Conservation (phyloP, 2,888 invertebrate genomes). For the Linnaemya tessellans region DNA sequence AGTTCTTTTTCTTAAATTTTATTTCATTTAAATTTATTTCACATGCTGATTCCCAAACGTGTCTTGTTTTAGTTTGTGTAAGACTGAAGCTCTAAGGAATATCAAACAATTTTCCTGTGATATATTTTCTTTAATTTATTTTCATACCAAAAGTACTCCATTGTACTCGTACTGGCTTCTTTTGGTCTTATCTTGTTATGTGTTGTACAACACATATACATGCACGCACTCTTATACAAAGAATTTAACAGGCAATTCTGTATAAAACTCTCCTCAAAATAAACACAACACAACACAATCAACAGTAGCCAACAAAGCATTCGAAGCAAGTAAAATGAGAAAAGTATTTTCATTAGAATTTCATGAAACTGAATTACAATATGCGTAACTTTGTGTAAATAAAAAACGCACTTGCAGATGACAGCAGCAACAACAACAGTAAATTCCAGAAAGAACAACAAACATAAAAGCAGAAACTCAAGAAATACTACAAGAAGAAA, state of each 20-base stretch:
- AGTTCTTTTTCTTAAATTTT: no score
- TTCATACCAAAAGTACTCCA: not conserved
- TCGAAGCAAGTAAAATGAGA: not conserved
- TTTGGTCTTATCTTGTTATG: not conserved
- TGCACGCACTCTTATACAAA: not conserved
- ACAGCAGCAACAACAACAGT: conserved; percentile 9
- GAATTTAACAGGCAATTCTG: not conserved
- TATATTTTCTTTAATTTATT: not conserved
- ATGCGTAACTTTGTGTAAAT: conserved; percentile 31
- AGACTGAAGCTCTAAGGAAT: conserved; percentile 4
- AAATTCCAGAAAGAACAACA: conserved; percentile 21
- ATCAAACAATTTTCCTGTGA: conserved; percentile 8
- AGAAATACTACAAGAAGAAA: not conserved
- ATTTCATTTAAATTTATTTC: no score
- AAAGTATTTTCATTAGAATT: conserved; percentile 10
- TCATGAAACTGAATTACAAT: conserved; percentile 19
- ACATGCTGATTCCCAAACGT: no score
- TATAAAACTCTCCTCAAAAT: not conserved
- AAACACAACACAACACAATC: not conserved
- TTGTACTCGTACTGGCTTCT: not conserved
- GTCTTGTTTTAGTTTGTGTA: not conserved
- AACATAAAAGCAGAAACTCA: conserved; percentile 22
- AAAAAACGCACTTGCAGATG: not conserved
- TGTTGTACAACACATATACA: not conserved
- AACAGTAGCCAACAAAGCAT: not conserved